Conservation (phyloP, 2,797 vertebrate genomes). For the Danio kyathit region DNA sequence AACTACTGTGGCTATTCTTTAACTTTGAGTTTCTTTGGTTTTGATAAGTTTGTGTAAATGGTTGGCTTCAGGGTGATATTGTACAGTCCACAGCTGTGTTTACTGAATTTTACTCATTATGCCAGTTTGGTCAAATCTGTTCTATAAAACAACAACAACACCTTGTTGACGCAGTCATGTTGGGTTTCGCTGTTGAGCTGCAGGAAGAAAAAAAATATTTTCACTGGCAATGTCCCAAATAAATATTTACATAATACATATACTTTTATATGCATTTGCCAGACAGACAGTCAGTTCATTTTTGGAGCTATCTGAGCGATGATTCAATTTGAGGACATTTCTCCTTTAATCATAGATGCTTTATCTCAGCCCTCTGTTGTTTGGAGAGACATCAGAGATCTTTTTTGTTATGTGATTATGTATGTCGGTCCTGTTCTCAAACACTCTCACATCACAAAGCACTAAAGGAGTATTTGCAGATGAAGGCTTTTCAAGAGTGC, state of each 20-base stretch:
- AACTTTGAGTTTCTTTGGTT: no score
- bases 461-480: constrained; percentile 56
- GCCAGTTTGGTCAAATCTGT: no score
- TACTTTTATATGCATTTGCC: not conserved
- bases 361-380: not conserved
- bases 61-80: no score
- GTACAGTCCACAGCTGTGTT: no score
- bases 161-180: not conserved
- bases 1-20: no score
- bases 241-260: no score
- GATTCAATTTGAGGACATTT: not conserved
- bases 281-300: not conserved
- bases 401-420: constrained; percentile 16
- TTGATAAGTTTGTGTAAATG: no score
- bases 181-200: not conserved
- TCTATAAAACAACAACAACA: no score
- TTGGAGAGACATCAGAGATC: not conserved
- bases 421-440: constrained; percentile 38
- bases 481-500: constrained; percentile 61
- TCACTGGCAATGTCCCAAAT: not conserved
- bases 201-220: not conserved
- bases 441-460: constrained; percentile 39
- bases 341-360: constrained; percentile 1
- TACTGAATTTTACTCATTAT: no score
- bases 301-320: not conserved